Percentiles rank a stretch among this genome's conserved stretches.
phyloP scores from a whole-genome alignment of 1,140 invertebrate species.

The Dreissena rostriformis region DNA sequence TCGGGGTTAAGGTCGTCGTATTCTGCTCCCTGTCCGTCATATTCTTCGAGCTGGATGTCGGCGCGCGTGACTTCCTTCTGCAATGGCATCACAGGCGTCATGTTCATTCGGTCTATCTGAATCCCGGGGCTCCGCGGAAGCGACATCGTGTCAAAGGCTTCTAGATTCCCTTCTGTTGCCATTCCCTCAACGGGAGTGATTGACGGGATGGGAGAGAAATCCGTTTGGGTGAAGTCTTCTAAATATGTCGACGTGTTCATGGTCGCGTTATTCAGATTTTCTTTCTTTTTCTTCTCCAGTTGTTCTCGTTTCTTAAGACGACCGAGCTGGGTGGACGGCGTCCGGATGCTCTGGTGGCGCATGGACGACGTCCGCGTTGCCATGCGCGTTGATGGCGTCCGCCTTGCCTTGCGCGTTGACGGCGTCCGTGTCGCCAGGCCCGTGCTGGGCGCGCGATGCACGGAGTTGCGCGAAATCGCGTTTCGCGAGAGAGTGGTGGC shows the following conservation, averaged over 20 bases:
- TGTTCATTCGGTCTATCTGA: background rate
- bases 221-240: conserved; percentile 48
- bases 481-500: conserved; percentile 35
- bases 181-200: conserved; percentile 35
- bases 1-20: conserved; percentile 18
- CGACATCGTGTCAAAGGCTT: conserved; percentile 14
- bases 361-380: background rate
- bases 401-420: background rate
- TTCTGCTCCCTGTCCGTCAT: conserved; percentile 18
- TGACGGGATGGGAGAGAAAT: conserved; percentile 49
- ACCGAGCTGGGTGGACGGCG: conserved; percentile 44
- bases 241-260: background rate
- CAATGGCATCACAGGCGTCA: conserved; percentile 34
- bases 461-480: conserved; percentile 17
- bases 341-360: background rate
- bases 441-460: too few relatives aligned
- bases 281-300: conserved; percentile 31
- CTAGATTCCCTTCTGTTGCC: conserved; percentile 1
- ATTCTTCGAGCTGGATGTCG: conserved; percentile 51
- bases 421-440: background rate
- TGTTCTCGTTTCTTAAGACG: conserved; percentile 39
- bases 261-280: background rate
- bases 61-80: conserved; percentile 47
- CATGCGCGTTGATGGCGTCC: background rate
- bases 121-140: background rate